Evolutionary conservation across 1,140 invertebrate species (phyloP), one percentile per base, ranked within the genome.

Genomic region (Penaeus vannamei): DNA sequence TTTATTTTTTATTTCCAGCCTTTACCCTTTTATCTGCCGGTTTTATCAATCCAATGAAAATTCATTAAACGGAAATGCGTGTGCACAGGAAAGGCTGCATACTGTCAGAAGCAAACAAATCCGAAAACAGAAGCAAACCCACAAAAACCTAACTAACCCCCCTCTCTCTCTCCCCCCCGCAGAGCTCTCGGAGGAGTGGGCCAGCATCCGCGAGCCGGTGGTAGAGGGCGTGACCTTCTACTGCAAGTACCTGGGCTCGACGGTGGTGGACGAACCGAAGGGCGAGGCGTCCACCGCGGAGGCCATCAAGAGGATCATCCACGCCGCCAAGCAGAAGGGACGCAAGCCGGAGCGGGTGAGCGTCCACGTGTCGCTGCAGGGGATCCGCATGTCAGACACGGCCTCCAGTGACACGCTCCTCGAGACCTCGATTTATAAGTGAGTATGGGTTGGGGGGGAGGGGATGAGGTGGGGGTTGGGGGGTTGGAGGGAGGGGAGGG

Each of bases 351-450:
- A 95, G 91, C 94, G 95, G 85, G 96, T 97, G 29, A 95, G 95
- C 32, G 85, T 91, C 7, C 86, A 89, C 29, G 90, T 91, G 5
- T 82, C 92, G 85, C 94, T 96, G 1, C 94, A 95, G 91, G 96
- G 97, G 81, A 96, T 98, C 83, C 93, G 95, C 83, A 95, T 97
- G 86, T 94, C 94, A 12, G 96, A 97, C 92, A 92, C 95, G 7
- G 93, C 94, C n/a, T 95, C 96, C 7, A 95, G 95, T 62, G 95
- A 97, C 92, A 94, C 95, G 89, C 93, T 96, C 22, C 93, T 97
- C 69, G 95, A 96, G 93, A 94, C 97, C 32, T 97, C 96, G 10
- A 97, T 98, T 92, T 97, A 97, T 93, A 96, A 95, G 96, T 97
- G 93, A 91, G 86, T 60, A 1, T 42, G n/a, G 12, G 17, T 26